Conservation (phyloP, 1,140 invertebrate genomes). For the Phenacoccus solenopsis region DNA sequence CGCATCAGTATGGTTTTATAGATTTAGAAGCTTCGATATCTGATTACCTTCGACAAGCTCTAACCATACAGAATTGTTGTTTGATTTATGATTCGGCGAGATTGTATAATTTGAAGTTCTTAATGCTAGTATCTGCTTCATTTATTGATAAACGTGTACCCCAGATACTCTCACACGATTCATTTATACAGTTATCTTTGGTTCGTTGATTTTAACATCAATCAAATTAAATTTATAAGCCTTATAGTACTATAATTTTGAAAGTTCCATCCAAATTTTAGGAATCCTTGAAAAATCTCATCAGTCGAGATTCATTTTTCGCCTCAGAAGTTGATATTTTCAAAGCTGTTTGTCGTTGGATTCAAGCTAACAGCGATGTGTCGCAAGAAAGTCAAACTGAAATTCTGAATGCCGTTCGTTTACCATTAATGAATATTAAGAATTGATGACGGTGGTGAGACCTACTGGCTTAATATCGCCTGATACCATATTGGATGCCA, state of each 20-base stretch:
- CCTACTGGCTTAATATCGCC: constrained; percentile 71
- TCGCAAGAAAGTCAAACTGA: constrained; percentile 19
- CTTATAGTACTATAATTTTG: neutral
- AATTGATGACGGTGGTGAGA: constrained; percentile 80
- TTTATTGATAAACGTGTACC: constrained; percentile 82
- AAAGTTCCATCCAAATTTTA: constrained; percentile 31
- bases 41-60: constrained; percentile 77
- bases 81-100: constrained; percentile 82
- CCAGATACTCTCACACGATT: constrained; percentile 69
- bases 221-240: constrained; percentile 32
- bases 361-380: constrained; percentile 47
- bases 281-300: constrained; percentile 65
- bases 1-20: constrained; percentile 89
- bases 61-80: constrained; percentile 81
- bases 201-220: no score
- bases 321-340: constrained; percentile 93
- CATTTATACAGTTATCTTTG: constrained; percentile 70
- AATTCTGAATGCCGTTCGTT: constrained; percentile 44
- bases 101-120: constrained; percentile 49
- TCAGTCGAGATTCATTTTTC: constrained; percentile 88
- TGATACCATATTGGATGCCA: constrained; percentile 87
- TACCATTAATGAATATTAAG: constrained; percentile 74
- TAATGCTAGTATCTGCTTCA: constrained; percentile 46
- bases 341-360: constrained; percentile 73
- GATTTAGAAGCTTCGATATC: constrained; percentile 84